Conservation (phyloP, 2,888 invertebrate species). For the Pristionchus japonicus region DNA sequence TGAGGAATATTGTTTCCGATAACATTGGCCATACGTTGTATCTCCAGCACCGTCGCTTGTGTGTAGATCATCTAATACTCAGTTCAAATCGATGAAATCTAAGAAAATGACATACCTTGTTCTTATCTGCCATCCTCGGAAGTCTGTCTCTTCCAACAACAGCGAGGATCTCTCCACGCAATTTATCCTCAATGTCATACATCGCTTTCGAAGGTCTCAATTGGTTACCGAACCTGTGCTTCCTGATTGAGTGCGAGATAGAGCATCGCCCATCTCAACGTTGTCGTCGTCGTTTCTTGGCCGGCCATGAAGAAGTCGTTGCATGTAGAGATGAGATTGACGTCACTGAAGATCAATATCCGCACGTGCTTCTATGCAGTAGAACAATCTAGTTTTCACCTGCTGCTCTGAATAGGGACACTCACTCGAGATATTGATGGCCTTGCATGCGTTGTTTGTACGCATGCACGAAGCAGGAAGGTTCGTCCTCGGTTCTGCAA, state of each 20-base stretch:
- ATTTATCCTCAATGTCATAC: no score
- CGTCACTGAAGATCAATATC: no score
- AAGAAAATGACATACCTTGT: no score
- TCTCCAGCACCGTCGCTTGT: background rate
- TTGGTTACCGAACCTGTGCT: no score
- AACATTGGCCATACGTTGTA: slow-evolving; percentile 26
- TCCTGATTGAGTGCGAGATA: slow-evolving; percentile 26
- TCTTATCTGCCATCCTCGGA: background rate
- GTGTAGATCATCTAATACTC: slow-evolving; percentile 16
- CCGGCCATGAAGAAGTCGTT: slow-evolving; percentile 43
- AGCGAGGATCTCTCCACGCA: background rate
- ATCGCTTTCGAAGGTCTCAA: no score
- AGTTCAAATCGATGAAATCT: no score
- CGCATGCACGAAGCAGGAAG: slow-evolving; percentile 36
- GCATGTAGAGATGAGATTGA: background rate
- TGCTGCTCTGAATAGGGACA: no score
- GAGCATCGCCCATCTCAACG: slow-evolving; percentile 37
- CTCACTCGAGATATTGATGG: background rate
- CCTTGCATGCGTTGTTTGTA: slow-evolving; percentile 19
- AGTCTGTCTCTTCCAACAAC: background rate
- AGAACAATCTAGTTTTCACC: no score
- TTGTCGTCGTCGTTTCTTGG: slow-evolving; percentile 41
- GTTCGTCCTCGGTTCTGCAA: slow-evolving; percentile 1
- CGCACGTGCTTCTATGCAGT: no score
- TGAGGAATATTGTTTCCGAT: background rate